These are phyloP conservation scores for Drosophila infuscata DNA, from an alignment of 2,888 invertebrate genomes.

Conservation along the genomic window DNA sequence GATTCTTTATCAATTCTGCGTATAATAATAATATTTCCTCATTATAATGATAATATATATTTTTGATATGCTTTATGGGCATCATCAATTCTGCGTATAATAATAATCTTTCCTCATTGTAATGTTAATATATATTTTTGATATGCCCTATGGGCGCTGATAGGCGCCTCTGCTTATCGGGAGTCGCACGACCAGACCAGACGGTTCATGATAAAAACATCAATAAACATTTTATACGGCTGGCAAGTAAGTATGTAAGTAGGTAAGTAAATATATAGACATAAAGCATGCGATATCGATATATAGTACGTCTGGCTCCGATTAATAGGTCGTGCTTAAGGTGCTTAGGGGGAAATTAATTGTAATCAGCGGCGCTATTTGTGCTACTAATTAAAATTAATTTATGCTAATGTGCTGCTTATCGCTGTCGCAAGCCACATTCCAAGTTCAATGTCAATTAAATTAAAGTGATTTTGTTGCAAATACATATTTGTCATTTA, in stretches of 20 bases:
- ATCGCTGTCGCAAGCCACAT: constrained; percentile 24
- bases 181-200: constrained; percentile 9
- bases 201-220: constrained; percentile 20
- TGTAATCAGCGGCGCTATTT: constrained; percentile 20
- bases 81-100: no score
- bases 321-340: constrained; percentile 1
- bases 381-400: constrained; percentile 56
- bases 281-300: neutral
- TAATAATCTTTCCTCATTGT: neutral
- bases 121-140: neutral
- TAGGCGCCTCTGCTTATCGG: constrained; percentile 7
- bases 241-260: neutral
- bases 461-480: constrained; percentile 9
- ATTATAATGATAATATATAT: neutral
- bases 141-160: neutral
- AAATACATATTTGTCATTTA: neutral
- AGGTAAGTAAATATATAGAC: neutral
- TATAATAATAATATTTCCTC: neutral
- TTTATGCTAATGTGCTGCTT: constrained; percentile 30
- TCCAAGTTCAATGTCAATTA: constrained; percentile 55
- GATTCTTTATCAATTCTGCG: no score
- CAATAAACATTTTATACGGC: neutral
- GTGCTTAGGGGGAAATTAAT: constrained; percentile 26
- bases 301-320: constrained; percentile 3
- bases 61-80: neutral